phyloP scores from a whole-genome alignment of 2,888 invertebrate genomes.

The Tenthredo distinguenda region DNA sequence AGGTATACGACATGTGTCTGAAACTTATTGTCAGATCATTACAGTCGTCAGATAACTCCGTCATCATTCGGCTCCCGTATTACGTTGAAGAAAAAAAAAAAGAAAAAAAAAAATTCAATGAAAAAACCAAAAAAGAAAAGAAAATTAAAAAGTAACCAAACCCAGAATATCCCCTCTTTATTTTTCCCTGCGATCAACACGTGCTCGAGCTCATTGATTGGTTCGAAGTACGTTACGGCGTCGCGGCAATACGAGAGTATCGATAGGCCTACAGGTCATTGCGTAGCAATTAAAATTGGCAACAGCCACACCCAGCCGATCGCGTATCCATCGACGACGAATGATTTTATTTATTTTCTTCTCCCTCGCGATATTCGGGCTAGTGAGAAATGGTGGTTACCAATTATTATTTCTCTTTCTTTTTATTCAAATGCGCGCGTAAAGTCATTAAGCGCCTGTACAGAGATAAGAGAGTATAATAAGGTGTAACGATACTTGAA shows the following conservation, averaged over 20 bases:
- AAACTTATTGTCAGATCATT: not conserved
- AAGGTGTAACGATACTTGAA: not conserved
- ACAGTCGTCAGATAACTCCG: not conserved
- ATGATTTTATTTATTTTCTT: not conserved
- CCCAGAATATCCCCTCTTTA: not conserved
- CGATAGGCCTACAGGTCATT: slow-evolving; percentile 48
- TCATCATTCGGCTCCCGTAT: not conserved
- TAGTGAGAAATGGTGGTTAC: too few relatives aligned
- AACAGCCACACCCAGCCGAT: slow-evolving; percentile 40
- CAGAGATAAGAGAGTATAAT: not conserved
- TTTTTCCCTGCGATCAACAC: not conserved
- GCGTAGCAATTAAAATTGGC: slow-evolving; percentile 38
- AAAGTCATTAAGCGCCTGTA: not conserved
- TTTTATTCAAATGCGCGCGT: not conserved
- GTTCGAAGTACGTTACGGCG: not conserved
- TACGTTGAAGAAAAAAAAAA: not conserved
- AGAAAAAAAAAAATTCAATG: not conserved
- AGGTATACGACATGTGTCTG: not conserved
- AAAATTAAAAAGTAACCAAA: not conserved
- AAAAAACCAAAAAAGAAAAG: not conserved
- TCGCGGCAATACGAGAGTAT: slow-evolving; percentile 29
- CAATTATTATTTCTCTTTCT: not conserved
- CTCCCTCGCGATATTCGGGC: not conserved
- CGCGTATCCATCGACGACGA: not conserved
- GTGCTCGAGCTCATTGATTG: slow-evolving; percentile 40